Evolutionary conservation across 2,888 invertebrate species (phyloP), one percentile per base, ranked within the genome.

Genomic region (Drosophila diplacantha): DNA sequence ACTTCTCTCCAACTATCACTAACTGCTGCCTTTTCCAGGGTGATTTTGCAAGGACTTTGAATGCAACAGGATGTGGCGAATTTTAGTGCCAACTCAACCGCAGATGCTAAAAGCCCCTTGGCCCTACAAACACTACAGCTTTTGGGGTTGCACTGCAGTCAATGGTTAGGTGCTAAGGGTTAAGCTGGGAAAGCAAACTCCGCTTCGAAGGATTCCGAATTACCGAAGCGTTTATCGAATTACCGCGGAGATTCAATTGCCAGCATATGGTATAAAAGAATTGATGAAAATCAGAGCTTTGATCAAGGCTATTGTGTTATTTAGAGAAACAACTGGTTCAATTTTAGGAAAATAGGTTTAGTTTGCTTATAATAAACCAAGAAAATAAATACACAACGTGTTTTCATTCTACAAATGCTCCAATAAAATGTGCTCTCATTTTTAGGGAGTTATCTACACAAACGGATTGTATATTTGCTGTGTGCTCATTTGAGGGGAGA

Each of bases 1-100:
- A 37, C 60, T 18, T 37, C n/a, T 29, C 31, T 29, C 14, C 16
- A 43, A 24, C 58, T 39, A 32, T 39, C 20, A 12, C n/a, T 38
- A 56, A 31, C 57, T 41, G 24, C 37, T 39, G 39, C 24, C 24
- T 16, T 38, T 31, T 20, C 2, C 22, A 24, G 53, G 61, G 43
- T 50, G 53, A 37, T 49, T 44, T 29, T 2, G 37, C 39, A 55
- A 73, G 69, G 66, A 54, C 49, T 57, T 63, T 20, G 12, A 37
- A 52, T 62, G 83, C 80, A 80, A 80, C 80, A 80, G 80, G 80
- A 80, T 76, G 76, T 74, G 79, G 80, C 65, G 70, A 74, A 83
- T 81, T 71, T 69, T 63, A 11, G 24, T 18, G 31, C 24, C n/a
- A 68, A 50, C 37, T 20, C 35, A 53, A 47, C 66, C 80, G 35